Conservation (phyloP, 2,113 vertebrate species). For the Phrynosoma platyrhinos region DNA sequence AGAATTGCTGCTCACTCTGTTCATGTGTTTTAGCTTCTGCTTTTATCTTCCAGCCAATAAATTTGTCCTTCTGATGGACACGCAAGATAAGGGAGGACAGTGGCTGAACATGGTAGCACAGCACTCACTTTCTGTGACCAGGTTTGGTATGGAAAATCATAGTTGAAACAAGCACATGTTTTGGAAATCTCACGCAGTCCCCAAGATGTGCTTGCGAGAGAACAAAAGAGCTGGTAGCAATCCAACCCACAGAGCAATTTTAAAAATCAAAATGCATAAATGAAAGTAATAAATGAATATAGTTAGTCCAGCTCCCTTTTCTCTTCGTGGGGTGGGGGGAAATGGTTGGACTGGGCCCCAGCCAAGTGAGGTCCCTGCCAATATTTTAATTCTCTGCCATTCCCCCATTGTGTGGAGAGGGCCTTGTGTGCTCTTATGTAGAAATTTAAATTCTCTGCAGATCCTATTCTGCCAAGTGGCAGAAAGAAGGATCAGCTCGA, state of each 20-base stretch:
- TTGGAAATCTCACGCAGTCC: slow-evolving; percentile 19
- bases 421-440: too few species aligned
- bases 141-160: slow-evolving; percentile 16
- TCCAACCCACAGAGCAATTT: slow-evolving; percentile 3
- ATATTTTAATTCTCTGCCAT: background rate
- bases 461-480: background rate
- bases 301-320: background rate
- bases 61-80: background rate
- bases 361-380: background rate
- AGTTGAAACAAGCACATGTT: background rate
- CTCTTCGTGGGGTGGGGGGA: slow-evolving; percentile 10
- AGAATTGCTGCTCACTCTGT: background rate
- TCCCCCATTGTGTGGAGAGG: background rate
- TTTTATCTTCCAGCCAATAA: background rate
- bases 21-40: background rate
- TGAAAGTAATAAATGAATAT: slow-evolving; percentile 28
- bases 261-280: slow-evolving; percentile 9
- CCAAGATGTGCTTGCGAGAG: background rate
- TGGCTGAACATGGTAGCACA: background rate
- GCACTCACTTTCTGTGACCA: background rate
- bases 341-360: slow-evolving; percentile 1
- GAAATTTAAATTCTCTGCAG: background rate
- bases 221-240: slow-evolving; percentile 4
- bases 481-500: background rate
- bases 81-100: background rate